A percentile compares a stretch with the other conserved stretches of the same genome.
These are phyloP conservation scores for Agriopis marginaria DNA, from an alignment of 2,888 invertebrate genomes.

Conservation along the genomic window DNA sequence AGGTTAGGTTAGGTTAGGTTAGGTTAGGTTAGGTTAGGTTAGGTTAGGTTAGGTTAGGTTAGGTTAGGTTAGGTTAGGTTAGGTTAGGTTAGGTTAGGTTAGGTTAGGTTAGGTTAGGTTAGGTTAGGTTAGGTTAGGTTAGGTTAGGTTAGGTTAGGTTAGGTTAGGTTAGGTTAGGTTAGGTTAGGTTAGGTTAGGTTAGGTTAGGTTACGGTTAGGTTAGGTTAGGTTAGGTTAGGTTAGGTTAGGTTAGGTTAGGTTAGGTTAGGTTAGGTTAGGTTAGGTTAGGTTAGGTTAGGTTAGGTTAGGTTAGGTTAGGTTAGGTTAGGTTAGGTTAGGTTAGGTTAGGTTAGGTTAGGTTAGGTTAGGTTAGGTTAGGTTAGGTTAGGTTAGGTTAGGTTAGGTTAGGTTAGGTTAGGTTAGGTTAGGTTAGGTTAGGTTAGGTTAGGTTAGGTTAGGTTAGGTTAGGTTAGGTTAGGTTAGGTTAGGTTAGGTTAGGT, in stretches of 20 bases:
- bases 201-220: constrained; percentile 37
- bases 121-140: constrained; percentile 27
- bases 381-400: too few species aligned
- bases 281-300: not conserved
- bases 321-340: too few species aligned
- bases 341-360: too few species aligned
- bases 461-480: too few species aligned
- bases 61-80: constrained; percentile 32
- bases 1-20: constrained; percentile 20
- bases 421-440: too few species aligned
- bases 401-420: not conserved
- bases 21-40: constrained; percentile 20
- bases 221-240: constrained; percentile 34
- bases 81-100: constrained; percentile 37
- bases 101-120: constrained; percentile 24
- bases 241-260: constrained; percentile 14
- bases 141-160: constrained; percentile 22
- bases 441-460: too few species aligned
- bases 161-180: constrained; percentile 9
- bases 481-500: too few species aligned
- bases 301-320: too few species aligned
- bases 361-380: too few species aligned
- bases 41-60: constrained; percentile 10
- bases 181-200: constrained; percentile 37
- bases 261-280: too few species aligned